phyloP scores from a whole-genome alignment of 2,113 vertebrate species.

The Colius striatus region DNA sequence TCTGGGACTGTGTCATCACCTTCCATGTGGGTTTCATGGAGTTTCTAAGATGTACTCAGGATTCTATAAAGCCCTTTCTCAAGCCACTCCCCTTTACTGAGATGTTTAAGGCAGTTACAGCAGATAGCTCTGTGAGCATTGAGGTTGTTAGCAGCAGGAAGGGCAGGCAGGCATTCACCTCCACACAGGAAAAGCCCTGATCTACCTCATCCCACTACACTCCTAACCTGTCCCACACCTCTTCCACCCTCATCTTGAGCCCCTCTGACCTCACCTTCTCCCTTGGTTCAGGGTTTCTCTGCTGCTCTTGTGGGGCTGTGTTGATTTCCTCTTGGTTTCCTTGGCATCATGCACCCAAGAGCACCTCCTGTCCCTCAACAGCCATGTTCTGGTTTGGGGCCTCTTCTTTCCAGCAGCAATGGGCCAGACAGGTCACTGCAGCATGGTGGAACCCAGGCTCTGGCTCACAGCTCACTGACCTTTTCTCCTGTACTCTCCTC shows the following conservation, averaged over 20 bases:
- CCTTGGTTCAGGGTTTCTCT: neutral
- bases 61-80: neutral
- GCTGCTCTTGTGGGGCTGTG: neutral
- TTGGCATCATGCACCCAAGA: neutral
- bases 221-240: neutral
- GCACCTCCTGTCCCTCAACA: neutral
- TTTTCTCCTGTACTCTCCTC: neutral
- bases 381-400: neutral
- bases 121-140: neutral
- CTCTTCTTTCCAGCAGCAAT: neutral
- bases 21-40: accelerated
- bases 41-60: neutral
- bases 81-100: neutral
- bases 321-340: neutral
- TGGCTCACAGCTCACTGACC: neutral
- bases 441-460: neutral
- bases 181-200: neutral
- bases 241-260: neutral
- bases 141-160: neutral
- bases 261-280: neutral
- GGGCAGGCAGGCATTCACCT: neutral
- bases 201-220: neutral
- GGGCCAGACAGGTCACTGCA: neutral
- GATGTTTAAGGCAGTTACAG: neutral
- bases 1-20: neutral